Conservation (phyloP, 1,140 invertebrate genomes). For the Oryctes rhinoceros region DNA sequence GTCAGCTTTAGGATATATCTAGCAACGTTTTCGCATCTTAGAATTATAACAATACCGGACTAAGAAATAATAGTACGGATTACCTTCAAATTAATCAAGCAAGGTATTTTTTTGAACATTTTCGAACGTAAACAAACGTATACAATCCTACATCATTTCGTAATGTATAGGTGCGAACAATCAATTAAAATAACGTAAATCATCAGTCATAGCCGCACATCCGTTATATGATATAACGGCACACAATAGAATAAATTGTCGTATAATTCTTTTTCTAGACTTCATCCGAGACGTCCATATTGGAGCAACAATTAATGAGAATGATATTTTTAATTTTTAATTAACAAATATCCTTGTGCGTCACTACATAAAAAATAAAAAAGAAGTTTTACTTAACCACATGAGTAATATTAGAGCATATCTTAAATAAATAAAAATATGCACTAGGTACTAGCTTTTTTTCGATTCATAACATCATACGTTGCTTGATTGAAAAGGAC, state of each 20-base stretch:
- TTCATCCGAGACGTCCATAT: neutral
- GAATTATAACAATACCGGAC: too few species aligned
- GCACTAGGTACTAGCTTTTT: neutral
- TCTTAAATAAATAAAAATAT: neutral
- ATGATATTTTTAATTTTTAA: neutral
- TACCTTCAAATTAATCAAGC: too few species aligned
- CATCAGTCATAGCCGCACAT: neutral
- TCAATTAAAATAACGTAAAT: neutral
- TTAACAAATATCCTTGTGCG: neutral
- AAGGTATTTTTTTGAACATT: too few species aligned
- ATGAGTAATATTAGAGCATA: neutral
- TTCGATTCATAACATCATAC: neutral
- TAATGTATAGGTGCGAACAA: neutral
- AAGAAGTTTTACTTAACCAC: neutral
- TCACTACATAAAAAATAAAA: neutral
- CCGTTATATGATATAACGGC: too few species aligned
- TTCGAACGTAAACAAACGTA: too few species aligned
- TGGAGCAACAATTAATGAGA: neutral
- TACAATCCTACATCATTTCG: neutral
- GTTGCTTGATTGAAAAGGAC: constrained; percentile 30
- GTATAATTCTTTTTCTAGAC: too few species aligned
- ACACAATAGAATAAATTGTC: too few species aligned
- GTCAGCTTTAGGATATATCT: too few species aligned
- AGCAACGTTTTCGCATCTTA: too few species aligned
- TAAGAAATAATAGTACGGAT: too few species aligned